Base-by-base conservation (phyloP, 2,797 vertebrate genomes). In the Bradypodion ventrale region DNA sequence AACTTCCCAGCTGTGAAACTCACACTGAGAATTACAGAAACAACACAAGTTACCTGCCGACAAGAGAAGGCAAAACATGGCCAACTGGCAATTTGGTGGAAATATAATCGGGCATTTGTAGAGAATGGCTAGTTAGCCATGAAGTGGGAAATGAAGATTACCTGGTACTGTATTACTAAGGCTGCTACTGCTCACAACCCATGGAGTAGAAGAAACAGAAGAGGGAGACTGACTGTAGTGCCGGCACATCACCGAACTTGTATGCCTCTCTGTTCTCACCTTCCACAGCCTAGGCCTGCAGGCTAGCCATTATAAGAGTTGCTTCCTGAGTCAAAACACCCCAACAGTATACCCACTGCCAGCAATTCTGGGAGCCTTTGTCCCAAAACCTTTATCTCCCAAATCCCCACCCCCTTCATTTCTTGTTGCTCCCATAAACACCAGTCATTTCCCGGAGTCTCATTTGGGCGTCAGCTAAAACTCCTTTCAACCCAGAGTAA, bases 1-100 rank as follows among this genome's bases (percentile, higher is more conserved):
- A 79, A 37, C 4, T 5, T 42, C 42, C 77, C 8, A 32, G 52
- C 69, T 16, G 12, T 69, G 81, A 79, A 75, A 83, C 69, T 84
- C 75, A 68, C 49, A 46, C 85, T 69, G 62, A 65, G 70, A 85
- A 85, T 83, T 68, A 78, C 65, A 78, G 46, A 65, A 78, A 59
- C 16, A 78, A 77, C 15, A 12, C 68, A 27, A 9, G 37, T n/a
- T 62, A 83, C 60, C 52, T 19, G 4, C 35, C 44, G 21, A 37
- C 62, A 66, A 52, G 16, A 27, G 79, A 32, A 9, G n/a, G 80
- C 44, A 65, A 68, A 73, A 60, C 37, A 40, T 44, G 66, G 75
- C 80, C 80, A 78, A 72, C 7, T 68, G 75, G 65, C 63, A 82
- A 62, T 3, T 25, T 8, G 12, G 74, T 75, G 66, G 73, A 85